phyloP scores from a whole-genome alignment of 1,140 invertebrate species.

The Planococcus citri region DNA sequence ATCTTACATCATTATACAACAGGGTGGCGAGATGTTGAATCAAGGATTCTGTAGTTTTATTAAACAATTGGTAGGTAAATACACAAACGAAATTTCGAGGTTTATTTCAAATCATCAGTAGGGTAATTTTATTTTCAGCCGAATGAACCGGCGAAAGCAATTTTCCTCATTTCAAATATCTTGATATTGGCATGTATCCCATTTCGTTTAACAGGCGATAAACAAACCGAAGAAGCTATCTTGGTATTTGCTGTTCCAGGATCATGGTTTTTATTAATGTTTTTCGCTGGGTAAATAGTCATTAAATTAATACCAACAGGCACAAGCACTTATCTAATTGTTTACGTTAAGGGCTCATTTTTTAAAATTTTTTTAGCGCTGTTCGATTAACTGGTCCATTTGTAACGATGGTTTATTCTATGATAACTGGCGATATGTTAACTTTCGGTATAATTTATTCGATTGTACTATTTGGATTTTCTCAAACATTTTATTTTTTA shows the following conservation, averaged over 20 bases:
- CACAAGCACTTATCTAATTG: no score
- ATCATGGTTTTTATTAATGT: slow-evolving; percentile 95
- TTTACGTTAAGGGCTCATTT: no score
- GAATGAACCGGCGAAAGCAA: slow-evolving; percentile 84
- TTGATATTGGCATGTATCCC: slow-evolving; percentile 87
- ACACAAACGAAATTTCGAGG: slow-evolving; percentile 28
- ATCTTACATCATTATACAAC: slow-evolving; percentile 78
- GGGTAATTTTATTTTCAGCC: slow-evolving; percentile 44
- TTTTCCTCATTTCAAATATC: slow-evolving; percentile 85
- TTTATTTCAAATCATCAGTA: slow-evolving; percentile 12
- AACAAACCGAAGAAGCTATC: slow-evolving; percentile 77
- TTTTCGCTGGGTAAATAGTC: slow-evolving; percentile 81
- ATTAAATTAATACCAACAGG: neutral
- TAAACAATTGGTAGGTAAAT: slow-evolving; percentile 68
- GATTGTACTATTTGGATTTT: slow-evolving; percentile 87
- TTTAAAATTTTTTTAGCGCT: slow-evolving; percentile 49
- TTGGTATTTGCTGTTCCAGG: slow-evolving; percentile 84
- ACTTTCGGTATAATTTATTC: slow-evolving; percentile 93
- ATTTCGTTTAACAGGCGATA: slow-evolving; percentile 58
- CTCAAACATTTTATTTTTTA: slow-evolving; percentile 92
- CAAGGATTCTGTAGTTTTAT: slow-evolving; percentile 81
- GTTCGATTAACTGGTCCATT: slow-evolving; percentile 88
- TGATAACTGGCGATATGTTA: slow-evolving; percentile 95
- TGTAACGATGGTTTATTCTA: slow-evolving; percentile 96
- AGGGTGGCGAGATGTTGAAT: slow-evolving; percentile 85